These are phyloP conservation scores for Conomelus anceps DNA, from an alignment of 2,888 invertebrate genomes.

Conservation along the genomic window DNA sequence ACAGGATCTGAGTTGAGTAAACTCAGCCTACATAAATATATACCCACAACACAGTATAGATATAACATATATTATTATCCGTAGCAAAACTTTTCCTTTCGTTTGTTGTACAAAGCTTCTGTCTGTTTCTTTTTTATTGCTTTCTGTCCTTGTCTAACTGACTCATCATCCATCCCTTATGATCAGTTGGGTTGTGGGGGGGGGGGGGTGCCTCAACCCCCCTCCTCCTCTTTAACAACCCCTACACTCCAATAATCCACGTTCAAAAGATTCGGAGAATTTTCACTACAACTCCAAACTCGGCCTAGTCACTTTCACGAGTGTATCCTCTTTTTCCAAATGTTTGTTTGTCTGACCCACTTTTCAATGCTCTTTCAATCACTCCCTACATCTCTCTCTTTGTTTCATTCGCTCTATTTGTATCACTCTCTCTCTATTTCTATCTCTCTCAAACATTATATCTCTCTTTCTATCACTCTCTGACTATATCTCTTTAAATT, in stretches of 20 bases:
- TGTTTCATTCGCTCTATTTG: too few species aligned
- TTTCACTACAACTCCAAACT: not conserved
- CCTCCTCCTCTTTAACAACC: not conserved
- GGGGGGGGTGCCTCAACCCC: not conserved
- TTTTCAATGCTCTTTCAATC: not conserved
- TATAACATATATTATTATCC: not conserved
- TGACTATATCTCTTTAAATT: too few species aligned
- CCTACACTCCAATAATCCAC: not conserved
- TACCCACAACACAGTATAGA: not conserved
- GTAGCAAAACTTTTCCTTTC: not conserved
- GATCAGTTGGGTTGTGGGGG: not conserved
- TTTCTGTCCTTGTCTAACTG: not conserved
- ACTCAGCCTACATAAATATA: not conserved
- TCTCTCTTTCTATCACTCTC: not conserved
- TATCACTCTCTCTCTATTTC: not conserved
- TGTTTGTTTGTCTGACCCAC: not conserved
- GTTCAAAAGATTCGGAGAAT: not conserved
- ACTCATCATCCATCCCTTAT: too few species aligned
- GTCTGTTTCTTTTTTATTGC: not conserved
- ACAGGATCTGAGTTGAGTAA: not conserved
- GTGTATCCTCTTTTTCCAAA: not conserved
- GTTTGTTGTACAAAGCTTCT: not conserved
- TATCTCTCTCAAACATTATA: too few species aligned
- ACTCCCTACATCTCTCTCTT: too few species aligned
- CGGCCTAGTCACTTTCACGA: not conserved